phyloP scores from a whole-genome alignment of 2,888 invertebrate genomes.

The Cetonia aurata region DNA sequence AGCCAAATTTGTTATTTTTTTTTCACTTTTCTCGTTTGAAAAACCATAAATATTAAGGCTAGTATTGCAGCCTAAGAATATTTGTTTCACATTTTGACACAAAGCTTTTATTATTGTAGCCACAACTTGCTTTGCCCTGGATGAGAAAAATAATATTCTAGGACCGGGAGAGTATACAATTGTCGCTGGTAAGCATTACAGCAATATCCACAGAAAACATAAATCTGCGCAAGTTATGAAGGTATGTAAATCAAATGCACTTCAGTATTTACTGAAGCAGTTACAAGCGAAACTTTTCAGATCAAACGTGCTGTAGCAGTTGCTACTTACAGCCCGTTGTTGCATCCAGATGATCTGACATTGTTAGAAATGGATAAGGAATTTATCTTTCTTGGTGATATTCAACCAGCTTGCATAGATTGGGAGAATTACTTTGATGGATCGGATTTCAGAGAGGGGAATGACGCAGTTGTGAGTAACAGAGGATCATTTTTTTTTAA shows the following conservation, averaged over 20 bases:
- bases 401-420: background rate
- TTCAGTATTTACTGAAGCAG: too few species aligned
- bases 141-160: too few species aligned
- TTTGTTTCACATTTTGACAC: background rate
- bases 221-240: background rate
- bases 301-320: background rate
- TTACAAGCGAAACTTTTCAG: background rate
- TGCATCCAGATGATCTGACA: background rate
- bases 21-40: too few species aligned
- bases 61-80: too few species aligned
- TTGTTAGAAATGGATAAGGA: background rate
- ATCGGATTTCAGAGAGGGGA: background rate
- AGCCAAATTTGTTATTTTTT: too few species aligned
- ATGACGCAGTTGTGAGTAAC: background rate
- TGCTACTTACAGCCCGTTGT: background rate
- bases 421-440: background rate
- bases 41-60: too few species aligned
- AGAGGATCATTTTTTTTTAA: too few species aligned
- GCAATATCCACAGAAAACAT: background rate
- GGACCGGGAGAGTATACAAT: background rate
- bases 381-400: background rate
- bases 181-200: slow-evolving; percentile 3
- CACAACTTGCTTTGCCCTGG: background rate
- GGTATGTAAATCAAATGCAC: background rate
- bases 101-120: background rate